Base-by-base conservation (phyloP, 2,113 vertebrate species). In the Rattus rattus region DNA sequence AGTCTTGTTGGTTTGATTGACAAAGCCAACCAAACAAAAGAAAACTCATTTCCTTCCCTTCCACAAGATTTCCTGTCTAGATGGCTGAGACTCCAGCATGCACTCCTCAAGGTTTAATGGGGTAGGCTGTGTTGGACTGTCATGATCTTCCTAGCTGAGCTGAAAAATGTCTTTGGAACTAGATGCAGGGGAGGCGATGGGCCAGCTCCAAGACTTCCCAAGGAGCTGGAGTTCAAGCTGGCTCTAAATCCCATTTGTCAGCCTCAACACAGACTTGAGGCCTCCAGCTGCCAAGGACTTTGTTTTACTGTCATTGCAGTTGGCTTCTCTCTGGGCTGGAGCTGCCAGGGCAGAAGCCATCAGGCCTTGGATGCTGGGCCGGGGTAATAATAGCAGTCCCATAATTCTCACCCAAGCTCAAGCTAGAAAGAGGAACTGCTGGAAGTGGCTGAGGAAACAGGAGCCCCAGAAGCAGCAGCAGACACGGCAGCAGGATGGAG, bases 291-390 rank as follows among this genome's bases (percentile, higher is more conserved):
- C 98, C 98, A 98, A 98, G 59, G 96, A 65, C 96, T 98, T 98
- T 98, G 88, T 97, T 98, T 98, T 98, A 98, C 98, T 98, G 98
- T 98, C 98, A 98, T 98, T 98, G 98, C 87, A 97, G 94, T 98
- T 99, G 98, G 98, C 98, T 98, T 75, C 70, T 96, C 92, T 94
- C 22, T 92, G 95, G 70, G 39, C 30, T 94, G 95, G 93, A 2
- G 84, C 97, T 99, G 98, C 98, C 96, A 96, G 96, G 97, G 97
- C 95, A 93, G 97, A 98, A 97, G 97, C 91, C 95, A 96, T 98
- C 95, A 94, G 92, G 84, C 36, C 76, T 79, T 86, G 90, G 94
- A 92, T 47, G 19, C 73, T 22, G 86, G 95, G 94, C 96, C 96
- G 92, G 94, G 96, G 97, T 94, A 98, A 98, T 98, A 98, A 98